Evolutionary conservation across 2,888 invertebrate genomes (phyloP).

Genomic region (Sinotaia quadrata): DNA sequence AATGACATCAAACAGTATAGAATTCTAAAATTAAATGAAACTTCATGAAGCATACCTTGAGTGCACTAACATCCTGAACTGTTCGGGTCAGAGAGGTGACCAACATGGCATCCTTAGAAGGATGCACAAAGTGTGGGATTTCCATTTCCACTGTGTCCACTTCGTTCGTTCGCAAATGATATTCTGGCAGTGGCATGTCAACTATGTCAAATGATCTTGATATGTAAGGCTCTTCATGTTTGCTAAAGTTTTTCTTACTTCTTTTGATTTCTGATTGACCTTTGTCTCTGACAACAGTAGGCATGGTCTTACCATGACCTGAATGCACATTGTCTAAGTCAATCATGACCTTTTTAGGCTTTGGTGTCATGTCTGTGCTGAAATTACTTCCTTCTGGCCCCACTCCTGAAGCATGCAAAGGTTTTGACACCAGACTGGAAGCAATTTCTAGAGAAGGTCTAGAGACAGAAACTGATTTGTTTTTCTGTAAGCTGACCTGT

Average conservation of each 20-base stretch:
- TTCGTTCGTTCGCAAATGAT: conserved; percentile 42
- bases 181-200: conserved; percentile 43
- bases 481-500: neutral
- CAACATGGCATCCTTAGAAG: conserved; percentile 47
- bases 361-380: too few relatives aligned
- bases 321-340: too few relatives aligned
- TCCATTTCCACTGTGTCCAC: conserved; percentile 38
- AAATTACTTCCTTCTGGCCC: too few relatives aligned
- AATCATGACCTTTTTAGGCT: too few relatives aligned
- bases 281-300: neutral
- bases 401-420: neutral
- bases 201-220: too few relatives aligned
- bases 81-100: conserved; percentile 34
- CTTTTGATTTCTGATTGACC: conserved; percentile 7
- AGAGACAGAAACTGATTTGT: neutral
- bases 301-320: neutral
- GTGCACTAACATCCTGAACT: conserved; percentile 52
- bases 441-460: neutral
- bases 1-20: too few relatives aligned
- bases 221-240: too few relatives aligned
- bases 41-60: conserved; percentile 54
- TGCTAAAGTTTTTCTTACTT: conserved; percentile 24
- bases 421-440: neutral
- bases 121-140: conserved; percentile 51
- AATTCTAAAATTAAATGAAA: too few relatives aligned